Conservation (phyloP, 2,113 vertebrate species). For the Bujurquina vittata region DNA sequence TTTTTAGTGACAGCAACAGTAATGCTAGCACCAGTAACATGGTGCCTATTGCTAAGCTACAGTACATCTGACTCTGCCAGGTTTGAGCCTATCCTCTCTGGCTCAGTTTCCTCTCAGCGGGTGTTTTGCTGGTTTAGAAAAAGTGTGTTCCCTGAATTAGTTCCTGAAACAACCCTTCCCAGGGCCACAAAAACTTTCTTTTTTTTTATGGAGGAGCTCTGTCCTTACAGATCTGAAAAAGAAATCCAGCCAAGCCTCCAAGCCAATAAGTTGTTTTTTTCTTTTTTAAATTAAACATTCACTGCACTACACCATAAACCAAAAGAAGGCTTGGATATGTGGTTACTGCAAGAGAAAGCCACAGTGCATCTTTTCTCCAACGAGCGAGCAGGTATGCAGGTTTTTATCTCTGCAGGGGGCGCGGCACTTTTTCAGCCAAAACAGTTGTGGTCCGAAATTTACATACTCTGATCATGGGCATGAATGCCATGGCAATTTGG, state of each 20-base stretch:
- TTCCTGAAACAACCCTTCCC: conserved; percentile 21
- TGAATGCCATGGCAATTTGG: not conserved
- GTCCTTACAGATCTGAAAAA: not conserved
- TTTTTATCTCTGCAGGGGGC: not conserved
- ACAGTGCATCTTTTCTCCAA: not conserved
- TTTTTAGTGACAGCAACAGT: not conserved
- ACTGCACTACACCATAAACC: not conserved
- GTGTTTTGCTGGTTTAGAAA: conserved; percentile 24
- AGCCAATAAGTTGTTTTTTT: not conserved
- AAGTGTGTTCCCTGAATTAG: not conserved
- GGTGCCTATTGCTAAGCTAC: not conserved
- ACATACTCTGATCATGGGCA: not conserved
- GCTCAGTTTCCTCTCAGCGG: not conserved
- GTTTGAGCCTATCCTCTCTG: not conserved
- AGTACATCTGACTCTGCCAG: not conserved
- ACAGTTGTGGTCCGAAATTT: not conserved
- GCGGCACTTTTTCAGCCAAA: not conserved
- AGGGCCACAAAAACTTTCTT: conserved; percentile 8
- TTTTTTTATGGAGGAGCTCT: not conserved
- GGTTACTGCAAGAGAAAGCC: not conserved
- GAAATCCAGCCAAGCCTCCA: conserved; percentile 10
- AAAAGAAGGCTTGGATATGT: not conserved
- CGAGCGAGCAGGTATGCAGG: not conserved
- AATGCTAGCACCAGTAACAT: not conserved
- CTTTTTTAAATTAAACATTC: not conserved